Evolutionary conservation across 2,113 vertebrate species (phyloP).

Genomic region (Agapornis roseicollis): DNA sequence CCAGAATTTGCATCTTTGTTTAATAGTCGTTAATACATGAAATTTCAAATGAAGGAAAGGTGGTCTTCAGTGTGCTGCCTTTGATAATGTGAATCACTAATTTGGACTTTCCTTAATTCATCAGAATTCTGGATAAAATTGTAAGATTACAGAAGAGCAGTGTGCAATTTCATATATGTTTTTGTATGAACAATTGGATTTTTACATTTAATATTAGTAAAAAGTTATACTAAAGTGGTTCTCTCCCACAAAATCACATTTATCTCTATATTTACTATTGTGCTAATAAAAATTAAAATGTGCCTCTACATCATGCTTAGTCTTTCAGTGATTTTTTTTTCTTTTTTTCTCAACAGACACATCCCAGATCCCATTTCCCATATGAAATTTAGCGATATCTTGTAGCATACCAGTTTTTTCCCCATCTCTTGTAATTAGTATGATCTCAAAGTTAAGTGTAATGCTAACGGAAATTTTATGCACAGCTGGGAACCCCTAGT

Average conservation of each 20-base stretch:
- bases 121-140: not conserved
- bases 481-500: not conserved
- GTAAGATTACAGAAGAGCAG: not conserved
- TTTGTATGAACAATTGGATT: not conserved
- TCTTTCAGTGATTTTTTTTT: not conserved
- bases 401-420: not conserved
- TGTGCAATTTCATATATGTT: not conserved
- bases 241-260: not conserved
- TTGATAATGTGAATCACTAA: not conserved
- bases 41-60: not conserved
- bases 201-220: not conserved
- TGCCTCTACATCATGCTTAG: not conserved
- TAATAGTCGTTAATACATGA: not conserved
- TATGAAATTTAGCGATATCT: not conserved
- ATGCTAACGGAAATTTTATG: not conserved
- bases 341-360: not conserved
- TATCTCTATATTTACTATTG: not conserved
- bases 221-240: not conserved
- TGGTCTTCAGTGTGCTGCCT: not conserved
- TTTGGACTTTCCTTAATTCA: not conserved
- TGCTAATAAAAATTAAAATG: not conserved
- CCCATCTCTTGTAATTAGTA: not conserved
- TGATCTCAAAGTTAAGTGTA: not conserved
- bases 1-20: not conserved
- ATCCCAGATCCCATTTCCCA: not conserved